These are phyloP conservation scores for Catharus minimus DNA, from an alignment of 2,113 vertebrate species.

Conservation along the genomic window DNA sequence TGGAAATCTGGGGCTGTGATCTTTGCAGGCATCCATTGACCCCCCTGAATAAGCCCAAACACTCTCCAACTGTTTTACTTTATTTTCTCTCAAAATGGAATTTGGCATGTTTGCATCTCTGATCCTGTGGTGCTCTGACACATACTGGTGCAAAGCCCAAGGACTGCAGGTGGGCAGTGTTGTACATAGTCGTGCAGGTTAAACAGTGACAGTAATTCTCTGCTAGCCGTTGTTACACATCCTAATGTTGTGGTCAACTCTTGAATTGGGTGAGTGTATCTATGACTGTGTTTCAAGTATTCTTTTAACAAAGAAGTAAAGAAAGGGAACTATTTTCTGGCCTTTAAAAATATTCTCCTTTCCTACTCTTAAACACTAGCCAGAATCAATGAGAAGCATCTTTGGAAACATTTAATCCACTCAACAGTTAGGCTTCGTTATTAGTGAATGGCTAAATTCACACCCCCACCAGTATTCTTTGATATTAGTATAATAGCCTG, in stretches of 20 bases:
- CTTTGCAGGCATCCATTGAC: not conserved
- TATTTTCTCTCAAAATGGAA: not conserved
- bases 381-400: not conserved
- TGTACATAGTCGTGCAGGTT: not conserved
- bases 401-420: not conserved
- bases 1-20: not conserved
- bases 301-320: not conserved
- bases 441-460: not conserved
- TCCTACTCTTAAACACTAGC: not conserved
- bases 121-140: not conserved
- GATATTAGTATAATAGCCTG: not conserved
- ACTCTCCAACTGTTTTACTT: not conserved
- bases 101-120: not conserved
- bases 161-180: not conserved
- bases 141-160: not conserved
- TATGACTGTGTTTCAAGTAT: not conserved
- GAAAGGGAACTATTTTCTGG: not conserved
- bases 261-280: not conserved
- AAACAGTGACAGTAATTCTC: not conserved
- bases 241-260: not conserved
- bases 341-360: not conserved
- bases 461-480: not conserved
- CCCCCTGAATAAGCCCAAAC: not conserved
- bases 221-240: not conserved
- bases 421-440: conserved; percentile 7